Evolutionary conservation across 1,140 invertebrate genomes (phyloP).

Genomic region (Rhynchophorus ferrugineus): DNA sequence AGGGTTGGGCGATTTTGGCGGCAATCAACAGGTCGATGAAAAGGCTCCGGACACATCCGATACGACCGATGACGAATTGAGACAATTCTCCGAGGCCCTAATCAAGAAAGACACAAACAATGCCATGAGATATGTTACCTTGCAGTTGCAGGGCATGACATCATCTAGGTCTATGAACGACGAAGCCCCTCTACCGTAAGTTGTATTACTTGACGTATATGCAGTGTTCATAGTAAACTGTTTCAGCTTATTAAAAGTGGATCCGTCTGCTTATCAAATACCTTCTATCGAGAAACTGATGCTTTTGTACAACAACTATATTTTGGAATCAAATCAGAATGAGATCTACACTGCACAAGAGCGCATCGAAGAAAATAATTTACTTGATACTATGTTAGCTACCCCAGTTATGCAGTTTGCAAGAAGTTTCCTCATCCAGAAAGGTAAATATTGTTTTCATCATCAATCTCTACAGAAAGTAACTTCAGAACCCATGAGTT

Average conservation of each 20-base stretch:
- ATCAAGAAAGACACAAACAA: constrained; percentile 64
- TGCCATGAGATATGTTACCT: constrained; percentile 53
- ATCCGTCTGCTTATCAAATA: constrained; percentile 50
- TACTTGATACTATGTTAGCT: constrained; percentile 65
- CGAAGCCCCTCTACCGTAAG: constrained; percentile 65
- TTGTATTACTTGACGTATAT: constrained; percentile 8
- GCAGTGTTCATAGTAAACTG: neutral
- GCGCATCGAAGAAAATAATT: constrained; percentile 63
- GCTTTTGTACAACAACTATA: constrained; percentile 68
- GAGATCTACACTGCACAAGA: constrained; percentile 73
- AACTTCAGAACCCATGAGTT: too few species aligned
- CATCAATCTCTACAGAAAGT: neutral
- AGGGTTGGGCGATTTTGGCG: constrained; percentile 12
- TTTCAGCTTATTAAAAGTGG: constrained; percentile 54
- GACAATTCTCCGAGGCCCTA: constrained; percentile 61
- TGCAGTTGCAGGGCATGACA: constrained; percentile 67
- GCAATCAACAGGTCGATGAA: neutral
- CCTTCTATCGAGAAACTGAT: constrained; percentile 60
- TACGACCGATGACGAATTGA: constrained; percentile 50
- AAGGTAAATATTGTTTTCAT: constrained; percentile 47
- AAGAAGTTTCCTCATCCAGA: constrained; percentile 61
- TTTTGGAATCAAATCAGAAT: constrained; percentile 60
- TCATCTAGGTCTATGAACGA: constrained; percentile 57
- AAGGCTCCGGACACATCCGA: neutral
- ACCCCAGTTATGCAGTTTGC: constrained; percentile 68